Conservation (phyloP, 2,888 invertebrate genomes). For the Erpobdella octoculata region DNA sequence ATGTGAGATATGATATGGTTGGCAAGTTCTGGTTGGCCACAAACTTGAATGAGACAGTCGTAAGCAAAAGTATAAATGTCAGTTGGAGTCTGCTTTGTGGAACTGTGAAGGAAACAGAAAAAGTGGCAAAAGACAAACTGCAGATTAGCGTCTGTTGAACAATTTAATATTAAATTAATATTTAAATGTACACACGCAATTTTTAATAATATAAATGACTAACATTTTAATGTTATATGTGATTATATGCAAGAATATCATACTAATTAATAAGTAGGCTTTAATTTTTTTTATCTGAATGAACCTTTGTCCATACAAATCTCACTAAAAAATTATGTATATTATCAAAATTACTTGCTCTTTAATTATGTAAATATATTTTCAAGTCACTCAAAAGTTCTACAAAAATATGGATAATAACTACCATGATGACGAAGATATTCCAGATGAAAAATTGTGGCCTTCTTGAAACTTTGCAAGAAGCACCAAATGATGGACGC, state of each 20-base stretch:
- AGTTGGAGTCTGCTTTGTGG: slow-evolving; percentile 50
- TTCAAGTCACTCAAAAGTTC: no score
- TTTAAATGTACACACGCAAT: neutral
- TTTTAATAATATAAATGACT: no score
- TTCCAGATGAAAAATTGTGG: slow-evolving; percentile 38
- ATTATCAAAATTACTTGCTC: neutral
- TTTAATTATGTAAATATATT: no score
- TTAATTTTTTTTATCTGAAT: neutral
- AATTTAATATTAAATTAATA: neutral
- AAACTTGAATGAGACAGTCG: slow-evolving; percentile 50
- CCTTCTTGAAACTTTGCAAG: slow-evolving; percentile 37
- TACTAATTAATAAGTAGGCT: no score
- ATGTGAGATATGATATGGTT: slow-evolving; percentile 49
- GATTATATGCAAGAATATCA: neutral
- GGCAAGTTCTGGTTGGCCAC: slow-evolving; percentile 50
- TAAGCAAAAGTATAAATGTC: slow-evolving; percentile 49
- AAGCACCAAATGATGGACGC: slow-evolving; percentile 35
- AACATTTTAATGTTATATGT: no score
- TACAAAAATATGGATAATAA: no score
- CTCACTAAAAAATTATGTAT: neutral
- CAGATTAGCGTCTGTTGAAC: slow-evolving; percentile 50
- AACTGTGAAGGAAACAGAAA: slow-evolving; percentile 45
- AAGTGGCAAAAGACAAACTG: slow-evolving; percentile 49
- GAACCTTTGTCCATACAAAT: neutral
- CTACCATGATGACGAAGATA: slow-evolving; percentile 38